Conservation (phyloP, 35 echinoderm and acorn worm species). For the Hemicentrotus pulcherrimus region DNA sequence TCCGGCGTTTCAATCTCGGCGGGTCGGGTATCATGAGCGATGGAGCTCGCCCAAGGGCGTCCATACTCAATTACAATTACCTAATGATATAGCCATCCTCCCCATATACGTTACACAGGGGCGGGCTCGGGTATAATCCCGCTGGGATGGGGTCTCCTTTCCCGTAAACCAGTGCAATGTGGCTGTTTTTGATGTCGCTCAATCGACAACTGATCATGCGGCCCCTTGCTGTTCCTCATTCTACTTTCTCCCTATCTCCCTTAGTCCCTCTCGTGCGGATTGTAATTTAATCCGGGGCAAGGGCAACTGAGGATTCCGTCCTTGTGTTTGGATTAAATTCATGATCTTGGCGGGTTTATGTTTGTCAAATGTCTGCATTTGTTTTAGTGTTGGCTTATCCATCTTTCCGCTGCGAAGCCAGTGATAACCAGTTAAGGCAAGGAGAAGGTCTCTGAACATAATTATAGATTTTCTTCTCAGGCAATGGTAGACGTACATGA, state of each 20-base stretch:
- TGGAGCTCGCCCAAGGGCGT: neutral
- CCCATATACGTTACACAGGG: neutral
- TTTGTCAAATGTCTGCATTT: neutral
- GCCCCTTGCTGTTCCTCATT: no score
- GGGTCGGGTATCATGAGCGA: neutral
- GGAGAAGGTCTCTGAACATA: neutral
- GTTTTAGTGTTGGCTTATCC: neutral
- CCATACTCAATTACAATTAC: slow-evolving; percentile 13
- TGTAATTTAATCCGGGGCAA: neutral
- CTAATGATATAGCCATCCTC: neutral
- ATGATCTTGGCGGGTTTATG: neutral
- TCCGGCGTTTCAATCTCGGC: neutral
- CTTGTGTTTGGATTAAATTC: neutral
- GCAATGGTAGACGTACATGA: no score
- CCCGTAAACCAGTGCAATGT: neutral
- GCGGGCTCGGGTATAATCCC: neutral
- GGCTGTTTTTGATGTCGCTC: no score
- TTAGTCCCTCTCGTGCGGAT: neutral
- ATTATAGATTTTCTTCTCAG: no score
- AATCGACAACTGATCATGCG: no score
- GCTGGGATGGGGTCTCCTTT: neutral
- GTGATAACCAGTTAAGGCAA: neutral
- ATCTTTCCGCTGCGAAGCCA: neutral
- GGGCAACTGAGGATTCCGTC: neutral
- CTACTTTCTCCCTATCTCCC: no score